A percentile compares a stretch with the other conserved stretches of the same genome.
Conservation (phyloP, 2,888 invertebrate genomes). For the Sycophila texana region DNA sequence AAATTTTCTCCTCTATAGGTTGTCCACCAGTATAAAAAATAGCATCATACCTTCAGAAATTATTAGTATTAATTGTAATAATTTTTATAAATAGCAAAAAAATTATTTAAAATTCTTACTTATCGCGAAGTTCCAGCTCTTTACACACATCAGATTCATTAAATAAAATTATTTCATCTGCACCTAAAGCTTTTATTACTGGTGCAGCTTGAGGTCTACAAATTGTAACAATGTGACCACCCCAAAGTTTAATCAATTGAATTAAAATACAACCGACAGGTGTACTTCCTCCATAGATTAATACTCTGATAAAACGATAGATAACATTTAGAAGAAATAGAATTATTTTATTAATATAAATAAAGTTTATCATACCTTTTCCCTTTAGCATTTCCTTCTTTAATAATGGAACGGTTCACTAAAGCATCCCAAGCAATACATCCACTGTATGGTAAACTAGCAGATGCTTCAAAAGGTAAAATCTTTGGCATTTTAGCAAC, state of each 20-base stretch:
- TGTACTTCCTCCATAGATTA: slow-evolving; percentile 79
- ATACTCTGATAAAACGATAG: slow-evolving; percentile 75
- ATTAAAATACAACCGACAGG: slow-evolving; percentile 80
- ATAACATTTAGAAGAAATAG: slow-evolving; percentile 12
- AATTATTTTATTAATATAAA: background rate
- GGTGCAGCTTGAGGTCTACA: slow-evolving; percentile 77
- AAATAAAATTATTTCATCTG: slow-evolving; percentile 77
- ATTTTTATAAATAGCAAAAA: slow-evolving; percentile 13
- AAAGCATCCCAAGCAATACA: slow-evolving; percentile 78
- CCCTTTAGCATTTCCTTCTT: slow-evolving; percentile 76
- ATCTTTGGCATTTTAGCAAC: slow-evolving; percentile 78
- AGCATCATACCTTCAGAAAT: slow-evolving; percentile 74
- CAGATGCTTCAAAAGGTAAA: slow-evolving; percentile 79
- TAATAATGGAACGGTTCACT: slow-evolving; percentile 75
- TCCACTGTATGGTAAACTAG: slow-evolving; percentile 80
- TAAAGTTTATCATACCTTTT: slow-evolving; percentile 79
- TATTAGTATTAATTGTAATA: slow-evolving; percentile 17
- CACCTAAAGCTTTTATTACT: slow-evolving; percentile 79
- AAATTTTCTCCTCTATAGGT: slow-evolving; percentile 69
- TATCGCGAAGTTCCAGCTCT: slow-evolving; percentile 68
- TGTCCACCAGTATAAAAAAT: slow-evolving; percentile 77
- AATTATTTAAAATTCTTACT: slow-evolving; percentile 60
- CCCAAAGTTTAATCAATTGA: slow-evolving; percentile 79
- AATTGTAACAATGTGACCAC: slow-evolving; percentile 78
- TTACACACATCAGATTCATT: slow-evolving; percentile 68